A percentile compares a stretch with the other conserved stretches of the same genome.
These are phyloP conservation scores for Wiebesia pumilae DNA, from an alignment of 1,140 invertebrate genomes.

Conservation along the genomic window DNA sequence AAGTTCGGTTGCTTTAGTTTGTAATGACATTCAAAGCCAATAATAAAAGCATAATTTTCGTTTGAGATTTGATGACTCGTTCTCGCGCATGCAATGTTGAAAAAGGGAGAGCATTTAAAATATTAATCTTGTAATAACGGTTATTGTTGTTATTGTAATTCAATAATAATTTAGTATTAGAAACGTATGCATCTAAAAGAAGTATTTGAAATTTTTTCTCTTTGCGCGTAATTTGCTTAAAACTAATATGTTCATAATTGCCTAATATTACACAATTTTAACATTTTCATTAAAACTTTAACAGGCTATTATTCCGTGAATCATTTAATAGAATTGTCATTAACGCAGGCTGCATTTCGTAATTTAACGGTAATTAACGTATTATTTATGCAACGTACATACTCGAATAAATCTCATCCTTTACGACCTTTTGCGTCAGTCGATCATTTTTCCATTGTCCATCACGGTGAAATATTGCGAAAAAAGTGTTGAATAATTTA, in stretches of 20 bases:
- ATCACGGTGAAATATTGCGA: background rate
- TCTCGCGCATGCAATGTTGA: no score
- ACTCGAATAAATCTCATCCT: background rate
- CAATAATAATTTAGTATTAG: no score
- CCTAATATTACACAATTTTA: background rate
- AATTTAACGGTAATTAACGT: background rate
- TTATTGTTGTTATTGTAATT: no score
- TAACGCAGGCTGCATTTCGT: background rate
- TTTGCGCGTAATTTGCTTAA: background rate
- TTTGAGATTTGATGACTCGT: no score
- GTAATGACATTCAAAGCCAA: no score
- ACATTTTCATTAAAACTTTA: background rate
- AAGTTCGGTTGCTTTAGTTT: no score
- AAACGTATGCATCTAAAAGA: no score
- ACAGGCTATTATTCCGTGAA: background rate
- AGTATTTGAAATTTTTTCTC: background rate
- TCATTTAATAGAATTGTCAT: background rate
- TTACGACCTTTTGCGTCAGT: background rate
- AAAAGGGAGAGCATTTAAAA: no score
- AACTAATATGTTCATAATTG: background rate
- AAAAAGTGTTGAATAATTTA: background rate
- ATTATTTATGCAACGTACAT: background rate
- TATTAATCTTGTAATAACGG: no score
- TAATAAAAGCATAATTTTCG: no score
- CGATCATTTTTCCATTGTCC: background rate